Percentiles rank a stretch among this genome's conserved stretches.
phyloP scores from a whole-genome alignment of 2,797 vertebrate genomes.

The Phalloptychus januarius region DNA sequence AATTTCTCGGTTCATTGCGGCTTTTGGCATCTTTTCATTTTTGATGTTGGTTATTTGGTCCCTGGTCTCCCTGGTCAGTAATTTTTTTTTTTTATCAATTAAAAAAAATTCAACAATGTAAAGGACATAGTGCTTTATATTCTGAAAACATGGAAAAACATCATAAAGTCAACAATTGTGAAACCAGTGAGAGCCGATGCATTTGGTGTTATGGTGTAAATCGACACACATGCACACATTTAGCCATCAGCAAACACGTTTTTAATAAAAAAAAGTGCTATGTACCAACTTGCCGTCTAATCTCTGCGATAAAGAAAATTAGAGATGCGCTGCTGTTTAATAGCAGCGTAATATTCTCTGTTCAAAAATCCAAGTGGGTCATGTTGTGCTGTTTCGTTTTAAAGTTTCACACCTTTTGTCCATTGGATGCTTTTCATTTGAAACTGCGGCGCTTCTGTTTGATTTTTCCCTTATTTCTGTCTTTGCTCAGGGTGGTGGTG shows the following conservation, averaged over 20 bases:
- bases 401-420: constrained; percentile 13
- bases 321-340: background rate
- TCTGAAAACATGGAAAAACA: too few species aligned
- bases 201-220: background rate
- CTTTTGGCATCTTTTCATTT: background rate
- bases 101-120: too few species aligned
- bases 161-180: too few species aligned
- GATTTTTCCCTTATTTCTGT: constrained; percentile 25
- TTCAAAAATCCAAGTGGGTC: constrained; percentile 3
- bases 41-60: background rate
- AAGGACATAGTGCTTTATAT: too few species aligned
- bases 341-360: background rate
- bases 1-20: background rate
- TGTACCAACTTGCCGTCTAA: background rate
- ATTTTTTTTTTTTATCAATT: too few species aligned
- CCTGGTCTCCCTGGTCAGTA: background rate
- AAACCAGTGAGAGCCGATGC: too few species aligned
- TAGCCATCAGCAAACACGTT: constrained; percentile 6
- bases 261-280: background rate
- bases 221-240: background rate
- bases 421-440: constrained; percentile 28
- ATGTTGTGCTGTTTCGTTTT: constrained; percentile 8
- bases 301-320: background rate
- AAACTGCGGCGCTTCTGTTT: constrained; percentile 34
- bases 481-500: constrained; percentile 50